Conservation (phyloP, 2,113 vertebrate genomes). For the Sprattus sprattus region DNA sequence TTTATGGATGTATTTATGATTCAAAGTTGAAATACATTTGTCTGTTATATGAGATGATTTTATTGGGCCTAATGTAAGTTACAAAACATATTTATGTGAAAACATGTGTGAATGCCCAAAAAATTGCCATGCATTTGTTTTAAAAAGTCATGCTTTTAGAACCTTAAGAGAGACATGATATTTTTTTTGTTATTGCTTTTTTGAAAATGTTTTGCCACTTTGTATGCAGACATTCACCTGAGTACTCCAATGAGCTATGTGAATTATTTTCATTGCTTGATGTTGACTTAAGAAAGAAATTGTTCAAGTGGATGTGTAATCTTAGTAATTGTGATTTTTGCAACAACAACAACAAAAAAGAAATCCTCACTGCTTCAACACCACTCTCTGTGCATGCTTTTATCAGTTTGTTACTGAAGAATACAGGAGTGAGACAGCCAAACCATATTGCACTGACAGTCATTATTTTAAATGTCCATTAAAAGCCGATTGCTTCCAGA, state of each 20-base stretch:
- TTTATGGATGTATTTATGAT: constrained; percentile 15
- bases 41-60: constrained; percentile 8
- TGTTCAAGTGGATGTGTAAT: neutral
- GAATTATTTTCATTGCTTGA: constrained; percentile 7
- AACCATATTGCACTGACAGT: neutral
- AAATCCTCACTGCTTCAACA: neutral
- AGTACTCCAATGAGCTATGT: neutral
- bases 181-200: neutral
- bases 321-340: constrained; percentile 2
- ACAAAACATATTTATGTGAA: constrained; percentile 6
- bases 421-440: neutral
- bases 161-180: neutral
- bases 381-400: neutral
- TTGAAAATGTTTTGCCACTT: neutral
- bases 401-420: neutral
- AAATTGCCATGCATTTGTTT: neutral
- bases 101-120: neutral
- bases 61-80: neutral
- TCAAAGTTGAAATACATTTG: neutral
- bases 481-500: no score
- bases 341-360: neutral
- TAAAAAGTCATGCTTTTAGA: neutral
- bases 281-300: constrained; percentile 4
- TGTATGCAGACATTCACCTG: neutral
- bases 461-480: neutral